Base-by-base conservation (phyloP, 1,140 invertebrate species). In the Teleogryllus occipitalis region DNA sequence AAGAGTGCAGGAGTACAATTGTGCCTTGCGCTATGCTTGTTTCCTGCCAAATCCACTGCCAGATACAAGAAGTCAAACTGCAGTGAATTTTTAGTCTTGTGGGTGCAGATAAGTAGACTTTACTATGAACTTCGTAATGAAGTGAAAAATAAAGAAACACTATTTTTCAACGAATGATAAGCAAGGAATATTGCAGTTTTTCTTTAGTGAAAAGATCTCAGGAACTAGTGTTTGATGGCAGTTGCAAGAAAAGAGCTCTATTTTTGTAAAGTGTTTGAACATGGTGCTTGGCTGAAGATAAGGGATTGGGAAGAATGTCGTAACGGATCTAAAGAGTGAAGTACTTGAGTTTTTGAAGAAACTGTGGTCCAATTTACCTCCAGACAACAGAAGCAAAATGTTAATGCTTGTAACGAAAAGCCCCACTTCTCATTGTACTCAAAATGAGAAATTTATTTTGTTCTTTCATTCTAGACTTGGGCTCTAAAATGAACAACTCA, bases 121-220 rank as follows among this genome's bases (percentile, higher is more conserved):
- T 18, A 14, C 54, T 65, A 65, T 65, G 54, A 65, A 65, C 10
- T 14, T 65, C 10, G 3, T 65, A 39, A 21, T 18, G 72, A 73
- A 21, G 21, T 18, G 21, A 21, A 73, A 21, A 73, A 14, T 65
- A 65, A 65, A 65, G 18, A 18, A 65, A 65, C 54, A 14, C 18
- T 65, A 65, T 65, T 78, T 78, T 80, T 74, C 27, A 77, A 80
- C 49, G 76, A 78, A 78, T 74, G 22, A 73, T 73, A 72, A 78
- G 27, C 78, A 78, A 78, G 49, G 65, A 78, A 78, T 78, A 72
- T 74, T 74, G 22, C 46, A 18, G 46, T 48, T 77, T 77, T 77
- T 77, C 48, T 77, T 21, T 76, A 76, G 76, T 80, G 39, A 80
- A 14, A 39, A 80, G 79, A 80, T 80, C 79, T 80, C 79, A 80